phyloP scores from a whole-genome alignment of 2,888 invertebrate genomes.

The Drosophila fulvimacula region DNA sequence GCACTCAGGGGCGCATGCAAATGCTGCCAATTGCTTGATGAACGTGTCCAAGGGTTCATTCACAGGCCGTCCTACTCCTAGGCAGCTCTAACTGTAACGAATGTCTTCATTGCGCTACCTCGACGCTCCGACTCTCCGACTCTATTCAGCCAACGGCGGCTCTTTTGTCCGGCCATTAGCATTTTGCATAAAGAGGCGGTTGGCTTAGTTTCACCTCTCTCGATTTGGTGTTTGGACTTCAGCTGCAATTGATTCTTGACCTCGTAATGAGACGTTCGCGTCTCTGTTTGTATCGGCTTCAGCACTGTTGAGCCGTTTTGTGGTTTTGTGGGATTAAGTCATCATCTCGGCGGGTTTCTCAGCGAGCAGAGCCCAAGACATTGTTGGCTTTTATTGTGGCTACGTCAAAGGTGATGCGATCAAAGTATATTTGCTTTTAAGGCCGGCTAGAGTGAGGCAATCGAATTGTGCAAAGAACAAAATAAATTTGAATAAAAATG shows the following conservation, averaged over 20 bases:
- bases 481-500: not conserved
- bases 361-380: conserved; percentile 1
- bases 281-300: conserved; percentile 25
- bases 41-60: conserved; percentile 79
- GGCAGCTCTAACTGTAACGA: conserved; percentile 56
- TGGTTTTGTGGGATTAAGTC: conserved; percentile 66
- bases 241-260: conserved; percentile 72
- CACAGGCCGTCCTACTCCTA: conserved; percentile 54
- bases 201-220: conserved; percentile 27
- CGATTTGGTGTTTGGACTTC: conserved; percentile 31
- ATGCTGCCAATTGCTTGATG: conserved; percentile 78
- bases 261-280: conserved; percentile 68
- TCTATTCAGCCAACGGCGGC: conserved; percentile 14
- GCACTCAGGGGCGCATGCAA: conserved; percentile 54
- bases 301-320: conserved; percentile 52
- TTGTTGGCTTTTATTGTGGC: conserved; percentile 8
- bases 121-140: conserved; percentile 1
- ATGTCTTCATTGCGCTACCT: conserved; percentile 66
- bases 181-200: conserved; percentile 68
- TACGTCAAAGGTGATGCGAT: conserved; percentile 35
- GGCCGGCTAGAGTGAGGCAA: not conserved
- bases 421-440: conserved; percentile 27
- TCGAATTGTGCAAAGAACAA: not conserved
- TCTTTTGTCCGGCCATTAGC: conserved; percentile 43
- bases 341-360: conserved; percentile 46